Base-by-base conservation (phyloP, 2,797 vertebrate genomes). In the Melanotaenia pygmaea region DNA sequence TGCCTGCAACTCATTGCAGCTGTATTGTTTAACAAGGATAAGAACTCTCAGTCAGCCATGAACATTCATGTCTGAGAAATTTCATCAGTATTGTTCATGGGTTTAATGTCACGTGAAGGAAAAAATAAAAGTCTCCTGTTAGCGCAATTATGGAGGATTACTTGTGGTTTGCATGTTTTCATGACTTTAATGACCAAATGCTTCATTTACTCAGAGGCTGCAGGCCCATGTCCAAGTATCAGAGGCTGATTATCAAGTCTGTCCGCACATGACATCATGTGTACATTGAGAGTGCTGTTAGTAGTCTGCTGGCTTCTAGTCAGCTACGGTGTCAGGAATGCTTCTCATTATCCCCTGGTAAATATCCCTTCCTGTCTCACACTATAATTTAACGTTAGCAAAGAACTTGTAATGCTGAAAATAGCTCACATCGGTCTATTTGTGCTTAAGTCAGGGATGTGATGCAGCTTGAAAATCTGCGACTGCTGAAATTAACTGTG, bases 311-410 rank as follows among this genome's bases (percentile, higher is more conserved):
- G 85, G 86, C 85, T 77, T 30, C 58, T 60, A 67, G 80, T 76
- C 85, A 84, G 57, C 81, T 74, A 56, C 79, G 67, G 76, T 59
- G 76, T 87, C 30, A 62, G 78, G 81, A 89, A 85, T 84, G 79
- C 74, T 86, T 86, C 80, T 91, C 85, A 87, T 90, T 91, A 91
- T 66, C 74, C 68, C 32, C 8, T 64, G 69, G 58, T 65, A 79
- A 90, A 88, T 82, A 67, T 77, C 67, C 75, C 76, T 82, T 85
- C 85, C 79, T 90, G 86, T 88, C 84, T 89, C 86, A 81, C 77
- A 84, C 81, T 90, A 80, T 90, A 87, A 91, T 89, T 90, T 77
- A 66, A 47, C 76, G 77, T 88, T 82, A 86, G 66, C 76, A 83
- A 34, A 65, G 74, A 70, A 79, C 74, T 87, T 76, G 81, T 82